Evolutionary conservation across 2,888 invertebrate genomes (phyloP).

Genomic region (Psylliodes chrysocephalus): DNA sequence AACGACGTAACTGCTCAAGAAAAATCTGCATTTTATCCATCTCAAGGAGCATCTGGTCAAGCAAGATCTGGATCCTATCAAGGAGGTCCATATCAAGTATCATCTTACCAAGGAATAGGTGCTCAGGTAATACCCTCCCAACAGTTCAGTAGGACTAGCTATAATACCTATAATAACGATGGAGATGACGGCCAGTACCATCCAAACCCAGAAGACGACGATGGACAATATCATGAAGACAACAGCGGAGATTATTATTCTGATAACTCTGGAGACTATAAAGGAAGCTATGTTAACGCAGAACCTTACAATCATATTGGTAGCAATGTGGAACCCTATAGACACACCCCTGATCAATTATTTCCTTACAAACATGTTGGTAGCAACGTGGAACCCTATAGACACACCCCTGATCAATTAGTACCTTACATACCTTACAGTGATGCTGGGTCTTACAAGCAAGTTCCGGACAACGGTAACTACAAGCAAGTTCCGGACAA

Average conservation of each 20-base stretch:
- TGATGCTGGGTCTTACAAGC: not conserved
- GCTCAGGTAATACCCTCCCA: no score
- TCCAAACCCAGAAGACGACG: constrained; percentile 40
- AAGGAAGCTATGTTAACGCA: no score
- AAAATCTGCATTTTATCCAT: no score
- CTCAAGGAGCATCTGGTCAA: no score
- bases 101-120: no score
- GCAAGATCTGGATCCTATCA: not conserved
- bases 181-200: constrained; percentile 19
- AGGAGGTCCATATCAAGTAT: not conserved
- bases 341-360: not conserved
- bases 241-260: constrained; percentile 64
- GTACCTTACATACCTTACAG: not conserved
- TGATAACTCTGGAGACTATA: not conserved
- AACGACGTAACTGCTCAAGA: no score
- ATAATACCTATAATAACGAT: no score
- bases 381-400: not conserved
- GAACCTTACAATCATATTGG: not conserved
- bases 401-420: not conserved
- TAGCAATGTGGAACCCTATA: not conserved
- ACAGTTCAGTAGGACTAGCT: no score
- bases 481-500: not conserved
- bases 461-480: not conserved
- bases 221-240: constrained; percentile 63
- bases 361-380: not conserved